Percentiles rank a stretch among this genome's conserved stretches.
Evolutionary conservation across 2,888 invertebrate species (phyloP).

Genomic region (Peribatodes rhomboidaria): DNA sequence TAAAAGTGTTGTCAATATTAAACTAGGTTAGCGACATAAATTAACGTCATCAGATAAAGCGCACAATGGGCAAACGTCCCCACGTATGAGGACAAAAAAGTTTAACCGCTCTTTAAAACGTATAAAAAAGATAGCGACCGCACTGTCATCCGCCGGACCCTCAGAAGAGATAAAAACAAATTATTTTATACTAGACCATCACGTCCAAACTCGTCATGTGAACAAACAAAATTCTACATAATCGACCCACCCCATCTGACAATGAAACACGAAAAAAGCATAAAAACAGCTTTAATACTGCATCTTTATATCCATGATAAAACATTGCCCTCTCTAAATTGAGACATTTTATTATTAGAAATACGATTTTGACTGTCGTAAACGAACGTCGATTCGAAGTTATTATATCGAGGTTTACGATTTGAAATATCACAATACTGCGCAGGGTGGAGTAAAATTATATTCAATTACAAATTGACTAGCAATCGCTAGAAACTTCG

Average conservation of each 20-base stretch:
- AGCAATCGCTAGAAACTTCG: background rate
- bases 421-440: conserved; percentile 72
- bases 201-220: conserved; percentile 59
- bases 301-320: conserved; percentile 77
- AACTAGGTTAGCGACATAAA: conserved; percentile 20
- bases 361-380: conserved; percentile 84
- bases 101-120: conserved; percentile 15
- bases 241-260: conserved; percentile 64
- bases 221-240: conserved; percentile 49
- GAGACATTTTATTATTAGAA: conserved; percentile 85
- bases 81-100: conserved; percentile 23
- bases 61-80: conserved; percentile 25
- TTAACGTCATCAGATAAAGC: conserved; percentile 31
- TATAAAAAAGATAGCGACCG: conserved; percentile 29
- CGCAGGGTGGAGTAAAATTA: conserved; percentile 42
- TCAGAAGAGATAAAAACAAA: conserved; percentile 28
- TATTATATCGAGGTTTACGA: conserved; percentile 80
- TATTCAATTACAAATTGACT: conserved; percentile 30
- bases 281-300: conserved; percentile 65
- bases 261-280: conserved; percentile 67
- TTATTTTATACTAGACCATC: conserved; percentile 59
- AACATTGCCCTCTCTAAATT: conserved; percentile 81
- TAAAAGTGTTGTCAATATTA: background rate
- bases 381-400: conserved; percentile 73
- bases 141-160: conserved; percentile 25